phyloP scores from a whole-genome alignment of 35 echinoderm and acorn worm genomes.

The Lytechinus variegatus region DNA sequence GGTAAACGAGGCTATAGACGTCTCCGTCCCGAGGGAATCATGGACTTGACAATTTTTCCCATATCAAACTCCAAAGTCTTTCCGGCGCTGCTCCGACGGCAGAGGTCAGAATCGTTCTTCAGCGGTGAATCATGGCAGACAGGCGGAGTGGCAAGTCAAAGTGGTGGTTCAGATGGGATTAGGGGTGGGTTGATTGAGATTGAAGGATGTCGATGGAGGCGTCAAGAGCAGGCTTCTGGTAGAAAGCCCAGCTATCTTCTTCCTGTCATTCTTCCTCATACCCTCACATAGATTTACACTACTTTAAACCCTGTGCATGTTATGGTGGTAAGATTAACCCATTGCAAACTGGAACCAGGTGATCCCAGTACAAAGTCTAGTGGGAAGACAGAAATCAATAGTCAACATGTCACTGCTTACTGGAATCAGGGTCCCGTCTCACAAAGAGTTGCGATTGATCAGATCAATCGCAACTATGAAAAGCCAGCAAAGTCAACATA shows the following conservation, averaged over 20 bases:
- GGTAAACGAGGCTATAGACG: background rate
- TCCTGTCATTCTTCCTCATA: background rate
- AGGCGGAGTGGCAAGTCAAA: background rate
- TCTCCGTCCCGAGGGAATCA: background rate
- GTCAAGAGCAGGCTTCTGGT: background rate
- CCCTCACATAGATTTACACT: background rate
- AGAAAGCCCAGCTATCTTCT: background rate
- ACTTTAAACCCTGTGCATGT: background rate
- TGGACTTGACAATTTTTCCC: constrained; percentile 6
- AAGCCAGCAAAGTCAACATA: no score
- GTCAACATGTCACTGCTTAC: no score
- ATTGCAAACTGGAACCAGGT: no score
- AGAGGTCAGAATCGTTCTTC: constrained; percentile 25
- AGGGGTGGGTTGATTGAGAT: constrained; percentile 9
- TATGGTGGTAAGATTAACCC: background rate
- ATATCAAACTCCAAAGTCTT: constrained; percentile 31
- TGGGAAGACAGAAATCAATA: no score
- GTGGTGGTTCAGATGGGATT: background rate
- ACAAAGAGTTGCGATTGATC: no score
- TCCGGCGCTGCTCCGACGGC: background rate
- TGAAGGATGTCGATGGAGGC: background rate
- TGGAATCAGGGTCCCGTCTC: no score
- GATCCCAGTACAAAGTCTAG: no score
- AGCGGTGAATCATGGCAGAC: background rate
- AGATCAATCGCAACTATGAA: no score